Conservation (phyloP, 2,888 invertebrate species). For the Spisula solida region DNA sequence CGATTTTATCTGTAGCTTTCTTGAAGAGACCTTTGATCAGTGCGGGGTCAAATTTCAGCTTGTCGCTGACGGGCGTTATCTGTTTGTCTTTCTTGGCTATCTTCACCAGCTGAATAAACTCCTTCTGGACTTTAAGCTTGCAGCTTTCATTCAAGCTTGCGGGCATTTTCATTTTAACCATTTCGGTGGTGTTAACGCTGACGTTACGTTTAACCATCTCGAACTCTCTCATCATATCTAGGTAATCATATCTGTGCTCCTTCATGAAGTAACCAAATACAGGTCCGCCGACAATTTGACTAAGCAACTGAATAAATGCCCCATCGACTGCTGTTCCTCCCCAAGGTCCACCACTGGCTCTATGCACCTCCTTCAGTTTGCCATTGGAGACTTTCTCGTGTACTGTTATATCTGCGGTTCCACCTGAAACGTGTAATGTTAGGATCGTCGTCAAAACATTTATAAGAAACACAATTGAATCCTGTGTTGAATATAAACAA, state of each 20-base stretch:
- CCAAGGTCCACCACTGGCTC: constrained; percentile 72
- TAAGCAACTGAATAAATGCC: constrained; percentile 55
- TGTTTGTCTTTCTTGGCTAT: constrained; percentile 54
- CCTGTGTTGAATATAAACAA: too few species aligned
- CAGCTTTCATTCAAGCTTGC: constrained; percentile 61
- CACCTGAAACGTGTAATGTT: constrained; percentile 49
- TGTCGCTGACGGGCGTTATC: constrained; percentile 57
- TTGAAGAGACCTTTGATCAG: constrained; percentile 54
- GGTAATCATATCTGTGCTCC: constrained; percentile 57
- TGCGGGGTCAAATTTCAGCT: constrained; percentile 56
- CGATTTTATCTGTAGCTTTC: constrained; percentile 64
- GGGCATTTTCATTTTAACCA: constrained; percentile 60
- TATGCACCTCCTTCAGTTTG: constrained; percentile 64
- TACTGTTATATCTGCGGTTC: constrained; percentile 70
- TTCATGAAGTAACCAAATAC: constrained; percentile 53
- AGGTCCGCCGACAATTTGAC: constrained; percentile 61
- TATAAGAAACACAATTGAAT: too few species aligned
- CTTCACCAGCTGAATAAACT: constrained; percentile 57
- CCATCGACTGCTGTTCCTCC: constrained; percentile 68
- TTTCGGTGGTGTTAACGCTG: constrained; percentile 43
- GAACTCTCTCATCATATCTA: constrained; percentile 66
- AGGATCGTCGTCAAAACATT: background rate
- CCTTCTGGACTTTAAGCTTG: constrained; percentile 42
- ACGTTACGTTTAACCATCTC: constrained; percentile 67
- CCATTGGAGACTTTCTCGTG: constrained; percentile 65